A percentile compares a stretch with the other conserved stretches of the same genome.
Evolutionary conservation across 2,113 vertebrate genomes (phyloP).

Genomic region (Pedionomus torquatus): DNA sequence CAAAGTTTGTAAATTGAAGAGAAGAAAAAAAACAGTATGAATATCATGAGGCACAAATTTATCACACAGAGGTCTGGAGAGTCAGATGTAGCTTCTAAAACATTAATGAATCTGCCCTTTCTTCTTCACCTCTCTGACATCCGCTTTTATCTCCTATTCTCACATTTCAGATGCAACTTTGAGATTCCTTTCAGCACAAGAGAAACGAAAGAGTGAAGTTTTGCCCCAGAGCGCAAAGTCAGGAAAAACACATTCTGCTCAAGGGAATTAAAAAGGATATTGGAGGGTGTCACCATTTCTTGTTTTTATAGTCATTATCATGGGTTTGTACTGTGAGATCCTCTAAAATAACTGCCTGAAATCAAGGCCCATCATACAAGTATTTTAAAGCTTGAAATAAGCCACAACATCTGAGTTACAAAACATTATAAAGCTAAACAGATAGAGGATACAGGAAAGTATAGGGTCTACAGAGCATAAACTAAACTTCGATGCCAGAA

Average conservation of each 20-base stretch:
- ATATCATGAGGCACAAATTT: neutral
- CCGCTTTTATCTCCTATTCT: neutral
- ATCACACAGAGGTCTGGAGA: neutral
- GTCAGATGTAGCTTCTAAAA: neutral
- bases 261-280: neutral
- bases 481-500: neutral
- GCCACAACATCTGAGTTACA: neutral
- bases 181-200: neutral
- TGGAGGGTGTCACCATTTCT: neutral
- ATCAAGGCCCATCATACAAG: neutral
- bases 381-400: neutral
- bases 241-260: neutral
- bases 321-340: neutral
- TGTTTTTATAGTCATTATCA: neutral
- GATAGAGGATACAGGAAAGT: neutral
- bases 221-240: neutral
- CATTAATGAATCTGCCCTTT: conserved; percentile 12
- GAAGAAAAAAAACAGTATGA: neutral
- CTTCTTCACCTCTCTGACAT: neutral
- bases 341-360: neutral
- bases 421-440: neutral
- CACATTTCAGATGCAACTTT: neutral
- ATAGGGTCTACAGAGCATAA: neutral
- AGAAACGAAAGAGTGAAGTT: neutral
- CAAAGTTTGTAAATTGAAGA: neutral